phyloP scores from a whole-genome alignment of 2,113 vertebrate genomes.

The Pristiophorus japonicus region DNA sequence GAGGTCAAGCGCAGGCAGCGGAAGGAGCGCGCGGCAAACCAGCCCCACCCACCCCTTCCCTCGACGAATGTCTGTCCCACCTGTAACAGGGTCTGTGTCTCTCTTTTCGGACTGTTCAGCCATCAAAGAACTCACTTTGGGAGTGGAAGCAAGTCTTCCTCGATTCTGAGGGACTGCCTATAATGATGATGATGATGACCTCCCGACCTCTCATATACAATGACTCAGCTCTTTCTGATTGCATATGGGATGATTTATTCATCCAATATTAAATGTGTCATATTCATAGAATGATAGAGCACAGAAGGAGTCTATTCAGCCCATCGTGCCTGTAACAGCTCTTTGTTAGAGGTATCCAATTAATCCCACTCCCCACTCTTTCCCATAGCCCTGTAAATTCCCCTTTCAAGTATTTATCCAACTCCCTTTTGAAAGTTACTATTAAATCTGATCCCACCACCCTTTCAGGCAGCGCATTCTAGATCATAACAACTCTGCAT shows the following conservation, averaged over 20 bases:
- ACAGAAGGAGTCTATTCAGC: neutral
- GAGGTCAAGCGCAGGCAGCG: too few relatives aligned
- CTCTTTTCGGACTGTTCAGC: too few relatives aligned
- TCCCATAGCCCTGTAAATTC: neutral
- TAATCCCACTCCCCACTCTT: neutral
- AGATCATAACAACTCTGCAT: neutral
- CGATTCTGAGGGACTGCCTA: too few relatives aligned
- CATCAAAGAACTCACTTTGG: too few relatives aligned
- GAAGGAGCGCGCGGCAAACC: too few relatives aligned
- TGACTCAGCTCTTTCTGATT: neutral
- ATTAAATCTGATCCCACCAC: neutral
- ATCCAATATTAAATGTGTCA: neutral
- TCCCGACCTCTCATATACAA: too few relatives aligned
- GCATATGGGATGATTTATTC: neutral
- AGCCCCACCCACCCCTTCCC: too few relatives aligned
- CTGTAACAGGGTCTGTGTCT: too few relatives aligned
- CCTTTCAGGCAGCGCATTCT: neutral
- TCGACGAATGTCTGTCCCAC: too few relatives aligned
- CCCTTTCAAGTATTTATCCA: neutral
- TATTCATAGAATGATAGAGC: neutral
- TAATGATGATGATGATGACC: too few relatives aligned
- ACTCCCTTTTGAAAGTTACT: neutral
- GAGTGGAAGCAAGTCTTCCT: too few relatives aligned
- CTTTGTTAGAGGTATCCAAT: neutral
- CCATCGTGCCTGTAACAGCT: neutral